Evolutionary conservation across 2,888 invertebrate species (phyloP), one percentile per base, ranked within the genome.

Genomic region (Calliopum simillimum): DNA sequence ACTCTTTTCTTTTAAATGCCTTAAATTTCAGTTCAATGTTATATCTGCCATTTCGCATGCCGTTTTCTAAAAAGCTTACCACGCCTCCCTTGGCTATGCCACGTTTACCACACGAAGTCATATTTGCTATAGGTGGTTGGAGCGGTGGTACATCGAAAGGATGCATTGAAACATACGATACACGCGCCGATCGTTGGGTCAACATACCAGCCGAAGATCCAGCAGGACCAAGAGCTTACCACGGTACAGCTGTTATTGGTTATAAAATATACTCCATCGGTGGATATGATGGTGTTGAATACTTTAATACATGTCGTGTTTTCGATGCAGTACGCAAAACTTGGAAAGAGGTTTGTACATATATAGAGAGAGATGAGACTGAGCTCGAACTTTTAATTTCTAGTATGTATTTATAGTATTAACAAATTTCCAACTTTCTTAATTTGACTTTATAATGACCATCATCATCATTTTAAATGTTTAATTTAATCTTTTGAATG

Each of bases 201-300:
- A 81, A 82, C 65, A 84, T 86, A 25, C 78, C 79, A 19, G 93
- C 94, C 80, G 92, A 93, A 56, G 95, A 95, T 85, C 91, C 93
- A 3, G 90, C 90, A 13, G 96, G 95, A 25, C 94, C 96, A 0
- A 89, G 97, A 66, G 97, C 96, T 0, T 97, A 97, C 84, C 97
- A 97, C 81, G 97, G 97, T n/a, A 94, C 95, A 0, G 95, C 94
- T 0, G 94, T 96, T 0, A 89, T 97, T 1, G 94, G 93, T 0
- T 90, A 90, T 77, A 91, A 93, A 79, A 94, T 98, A 75, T 97
- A 93, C 85, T 92, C 96, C 4, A 93, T 97, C 75, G 97, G 98
- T 0, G 97, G 97, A 4, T 97, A 96, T 81, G 95, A 97, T 80
- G 97, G 96, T n/a, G 78, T 83, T 13, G 85, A 85, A 69, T 94